Percentiles rank a stretch among this genome's conserved stretches.
Evolutionary conservation across 2,888 invertebrate genomes (phyloP).

Genomic region (Macropis europaea): DNA sequence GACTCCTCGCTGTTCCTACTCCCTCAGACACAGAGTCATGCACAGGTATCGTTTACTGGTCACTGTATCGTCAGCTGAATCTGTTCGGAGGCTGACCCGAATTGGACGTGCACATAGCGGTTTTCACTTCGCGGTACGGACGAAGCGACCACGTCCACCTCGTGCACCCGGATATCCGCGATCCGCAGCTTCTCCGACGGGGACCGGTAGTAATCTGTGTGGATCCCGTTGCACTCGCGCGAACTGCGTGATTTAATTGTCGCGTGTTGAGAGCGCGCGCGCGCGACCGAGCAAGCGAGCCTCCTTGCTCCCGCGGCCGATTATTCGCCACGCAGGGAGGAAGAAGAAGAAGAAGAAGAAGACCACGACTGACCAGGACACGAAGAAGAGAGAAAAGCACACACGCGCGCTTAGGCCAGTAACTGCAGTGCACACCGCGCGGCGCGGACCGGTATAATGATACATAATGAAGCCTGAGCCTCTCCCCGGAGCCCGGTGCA

Average conservation of each 20-base stretch:
- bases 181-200: slow-evolving; percentile 23
- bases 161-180: no score
- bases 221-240: slow-evolving; percentile 52
- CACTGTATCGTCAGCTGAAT: no score
- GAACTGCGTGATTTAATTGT: slow-evolving; percentile 52
- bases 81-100: no score
- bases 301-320: slow-evolving; percentile 52
- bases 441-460: slow-evolving; percentile 80
- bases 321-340: slow-evolving; percentile 53
- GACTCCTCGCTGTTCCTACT: not conserved
- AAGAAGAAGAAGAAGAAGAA: slow-evolving; percentile 48
- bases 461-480: slow-evolving; percentile 80
- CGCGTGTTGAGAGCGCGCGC: slow-evolving; percentile 43
- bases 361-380: slow-evolving; percentile 57
- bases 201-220: slow-evolving; percentile 37
- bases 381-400: slow-evolving; percentile 71
- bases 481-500: slow-evolving; percentile 75
- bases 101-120: no score
- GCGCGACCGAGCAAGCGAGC: slow-evolving; percentile 45
- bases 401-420: slow-evolving; percentile 76
- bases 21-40: slow-evolving; percentile 1
- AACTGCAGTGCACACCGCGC: slow-evolving; percentile 80
- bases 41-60: not conserved
- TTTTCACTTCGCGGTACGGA: no score
- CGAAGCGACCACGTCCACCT: no score